phyloP scores from a whole-genome alignment of 2,797 vertebrate genomes.

The Benthosema pterotum region DNA sequence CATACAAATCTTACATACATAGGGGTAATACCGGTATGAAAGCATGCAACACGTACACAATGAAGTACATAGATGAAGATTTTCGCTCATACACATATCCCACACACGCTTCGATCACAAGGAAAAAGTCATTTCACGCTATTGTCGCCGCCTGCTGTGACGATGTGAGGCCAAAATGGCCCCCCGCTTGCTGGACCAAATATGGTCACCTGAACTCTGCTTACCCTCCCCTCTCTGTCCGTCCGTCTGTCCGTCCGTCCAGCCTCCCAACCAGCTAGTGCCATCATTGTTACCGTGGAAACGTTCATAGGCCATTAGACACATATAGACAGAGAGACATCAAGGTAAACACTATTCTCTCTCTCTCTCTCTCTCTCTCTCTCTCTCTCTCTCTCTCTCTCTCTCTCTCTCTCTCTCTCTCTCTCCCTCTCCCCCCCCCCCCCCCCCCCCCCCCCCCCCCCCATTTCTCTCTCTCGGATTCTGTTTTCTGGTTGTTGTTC shows the following conservation, averaged over 20 bases:
- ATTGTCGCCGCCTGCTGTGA: too few relatives aligned
- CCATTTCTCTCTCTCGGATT: constrained; percentile 34
- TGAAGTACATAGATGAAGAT: too few relatives aligned
- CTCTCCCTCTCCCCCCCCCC: too few relatives aligned
- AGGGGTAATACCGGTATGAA: too few relatives aligned
- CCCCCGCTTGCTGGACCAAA: constrained; percentile 29
- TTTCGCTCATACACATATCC: too few relatives aligned
- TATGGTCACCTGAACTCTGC: constrained; percentile 58
- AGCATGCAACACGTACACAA: too few relatives aligned
- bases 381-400: constrained; percentile 23
- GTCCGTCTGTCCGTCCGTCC: constrained; percentile 32
- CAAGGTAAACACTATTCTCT: constrained; percentile 72
- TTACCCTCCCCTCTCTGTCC: constrained; percentile 44
- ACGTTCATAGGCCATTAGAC: constrained; percentile 82
- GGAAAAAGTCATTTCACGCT: too few relatives aligned
- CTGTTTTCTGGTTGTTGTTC: too few relatives aligned
- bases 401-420: constrained; percentile 31
- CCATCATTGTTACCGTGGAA: constrained; percentile 77
- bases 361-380: constrained; percentile 35
- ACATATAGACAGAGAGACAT: constrained; percentile 68
- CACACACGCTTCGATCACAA: too few relatives aligned
- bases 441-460: too few relatives aligned
- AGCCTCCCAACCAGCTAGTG: constrained; percentile 38
- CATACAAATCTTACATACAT: too few relatives aligned
- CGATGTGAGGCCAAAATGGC: constrained; percentile 20